Percentiles rank a stretch among this genome's conserved stretches.
phyloP scores from a whole-genome alignment of 2,888 invertebrate genomes.

The Ophion slaviceki region DNA sequence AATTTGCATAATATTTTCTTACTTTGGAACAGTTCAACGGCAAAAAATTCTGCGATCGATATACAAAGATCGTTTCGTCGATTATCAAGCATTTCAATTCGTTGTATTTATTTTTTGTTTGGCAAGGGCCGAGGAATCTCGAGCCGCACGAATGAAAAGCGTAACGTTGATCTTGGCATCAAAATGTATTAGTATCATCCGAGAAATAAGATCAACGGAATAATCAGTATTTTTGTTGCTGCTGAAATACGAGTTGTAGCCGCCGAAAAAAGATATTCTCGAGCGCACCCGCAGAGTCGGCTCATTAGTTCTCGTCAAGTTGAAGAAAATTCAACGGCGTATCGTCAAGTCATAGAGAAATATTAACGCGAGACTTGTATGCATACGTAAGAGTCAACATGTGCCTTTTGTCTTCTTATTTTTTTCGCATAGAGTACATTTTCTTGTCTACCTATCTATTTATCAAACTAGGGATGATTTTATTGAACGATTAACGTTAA shows the following conservation, averaged over 20 bases:
- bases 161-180: not conserved
- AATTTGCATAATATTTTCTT: not conserved
- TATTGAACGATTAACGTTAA: slow-evolving; percentile 40
- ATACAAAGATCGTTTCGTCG: slow-evolving; percentile 19
- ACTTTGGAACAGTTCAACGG: not conserved
- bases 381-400: slow-evolving; percentile 33
- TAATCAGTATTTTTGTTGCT: not conserved
- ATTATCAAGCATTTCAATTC: slow-evolving; percentile 29
- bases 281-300: not conserved
- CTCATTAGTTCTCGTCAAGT: not conserved
- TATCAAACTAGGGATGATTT: slow-evolving; percentile 19
- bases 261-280: not conserved
- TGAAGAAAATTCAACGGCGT: slow-evolving; percentile 14
- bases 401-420: slow-evolving; percentile 21
- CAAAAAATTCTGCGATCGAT: slow-evolving; percentile 10
- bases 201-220: not conserved
- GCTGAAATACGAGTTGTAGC: not conserved
- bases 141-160: not conserved
- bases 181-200: not conserved
- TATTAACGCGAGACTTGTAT: slow-evolving; percentile 11
- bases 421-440: slow-evolving; percentile 8
- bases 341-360: slow-evolving; percentile 17
- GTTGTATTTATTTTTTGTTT: slow-evolving; percentile 32
- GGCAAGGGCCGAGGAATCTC: slow-evolving; percentile 6
- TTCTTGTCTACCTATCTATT: slow-evolving; percentile 27